Evolutionary conservation across 2,113 vertebrate genomes (phyloP), one percentile per base, ranked within the genome.

Genomic region (Gobio gobio): DNA sequence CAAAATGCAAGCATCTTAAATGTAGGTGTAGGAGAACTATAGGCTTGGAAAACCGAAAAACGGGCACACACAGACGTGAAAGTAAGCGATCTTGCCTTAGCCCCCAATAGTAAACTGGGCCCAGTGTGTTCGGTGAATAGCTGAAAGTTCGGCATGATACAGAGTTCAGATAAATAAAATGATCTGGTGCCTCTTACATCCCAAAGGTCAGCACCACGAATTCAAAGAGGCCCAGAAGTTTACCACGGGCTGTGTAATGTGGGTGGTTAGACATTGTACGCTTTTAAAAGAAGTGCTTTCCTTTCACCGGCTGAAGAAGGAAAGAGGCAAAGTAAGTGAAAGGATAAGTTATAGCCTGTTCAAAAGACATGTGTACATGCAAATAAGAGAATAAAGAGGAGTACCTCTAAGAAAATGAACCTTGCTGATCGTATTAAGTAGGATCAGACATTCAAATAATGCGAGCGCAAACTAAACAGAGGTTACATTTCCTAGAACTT

Each of bases 1-100:
- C 79, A 88, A 91, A 91, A 91, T 92, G 91, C 91, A 91, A 89
- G 91, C 90, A 90, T 90, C 87, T 88, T 87, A 85, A 89, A 90
- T 89, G 85, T 88, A 91, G 89, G 86, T 89, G 78, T 83, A 79
- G 76, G 80, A 89, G 85, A 80, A 90, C 85, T 87, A 79, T 82
- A 87, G 86, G 84, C 83, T 82, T 85, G 83, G 75, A 89, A 86
- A 89, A 80, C 43, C 59, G 45, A 88, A 45, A 87, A 84, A 87
- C 59, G 33, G 84, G 85, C 64, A 58, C 29, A 75, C 40, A 73
- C 40, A 58, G 58, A 76, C 20, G 54, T 85, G 72, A 87, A 83
- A 90, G 79, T 83, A 85, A 87, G 87, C 51, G 59, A 84, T 88
- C 87, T 75, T 68, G 43, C 82, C 78, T 87, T 26, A 70, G 75